Base-by-base conservation (phyloP, 2,113 vertebrate genomes). In the Natator depressus region DNA sequence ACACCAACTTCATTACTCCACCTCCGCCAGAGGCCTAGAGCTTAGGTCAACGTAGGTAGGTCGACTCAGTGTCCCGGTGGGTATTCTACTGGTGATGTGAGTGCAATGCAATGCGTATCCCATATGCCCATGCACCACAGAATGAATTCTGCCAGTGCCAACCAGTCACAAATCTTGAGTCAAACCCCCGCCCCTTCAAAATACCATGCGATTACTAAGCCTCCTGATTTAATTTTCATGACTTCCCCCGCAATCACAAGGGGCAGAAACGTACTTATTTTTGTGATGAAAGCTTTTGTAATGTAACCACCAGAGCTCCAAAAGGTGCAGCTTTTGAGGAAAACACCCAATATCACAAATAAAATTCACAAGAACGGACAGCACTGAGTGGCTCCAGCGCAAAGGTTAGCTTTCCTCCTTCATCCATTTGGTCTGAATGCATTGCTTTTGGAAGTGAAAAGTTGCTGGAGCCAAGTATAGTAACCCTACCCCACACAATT, bases 281-380 rank as follows among this genome's bases (percentile, higher is more conserved):
- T 24, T 57, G 0, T 0, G 29, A 49, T 8, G 50, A 17, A 1
- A 50, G 50, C 20, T 35, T 55, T 20, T n/a, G 19, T 42, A 59
- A 50, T 47, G 31, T 8, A 9, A 11, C 27, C 57, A 11, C 57
- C 29, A 5, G 24, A 53, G 57, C 29, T 75, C 46, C n/a, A 75
- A 80, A 24, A 84, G 46, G 50, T 75, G 46, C 46, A 59, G 17
- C n/a, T 76, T 49, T 81, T 10, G 31, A 81, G 19, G 10, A 88
- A 84, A 53, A 3, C 47, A 3, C 47, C 17, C 10, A 22, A 38
- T 50, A n/a, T 12, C 50, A 4, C 12, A 80, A 72, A 47, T 24
- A 62, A 75, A 81, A 54, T 2, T 55, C 76, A 5, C 1, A 1
- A 49, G 19, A 38, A 31, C 5, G 38, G 53, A 8, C 0, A 0